Conservation (phyloP, 2,888 invertebrate genomes). For the Oligia strigilis region DNA sequence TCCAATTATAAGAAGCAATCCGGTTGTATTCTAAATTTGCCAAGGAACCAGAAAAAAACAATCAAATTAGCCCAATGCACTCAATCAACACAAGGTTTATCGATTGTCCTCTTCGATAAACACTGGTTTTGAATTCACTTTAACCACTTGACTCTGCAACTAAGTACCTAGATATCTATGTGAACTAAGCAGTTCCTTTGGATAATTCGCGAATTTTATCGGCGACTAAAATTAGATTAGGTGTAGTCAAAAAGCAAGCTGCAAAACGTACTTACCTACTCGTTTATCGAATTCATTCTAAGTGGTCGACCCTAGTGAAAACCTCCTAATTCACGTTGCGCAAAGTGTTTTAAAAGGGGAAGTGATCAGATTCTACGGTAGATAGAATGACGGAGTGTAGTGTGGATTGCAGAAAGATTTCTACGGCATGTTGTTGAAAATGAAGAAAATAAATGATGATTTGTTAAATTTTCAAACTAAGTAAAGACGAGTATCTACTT, state of each 20-base stretch:
- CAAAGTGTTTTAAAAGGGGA: background rate
- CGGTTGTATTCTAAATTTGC: conserved; percentile 12
- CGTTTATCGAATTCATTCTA: background rate
- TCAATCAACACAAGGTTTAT: conserved; percentile 16
- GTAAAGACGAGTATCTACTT: too few species aligned
- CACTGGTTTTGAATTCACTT: conserved; percentile 8
- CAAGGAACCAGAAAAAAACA: conserved; percentile 25
- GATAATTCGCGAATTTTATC: background rate
- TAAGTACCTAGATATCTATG: background rate
- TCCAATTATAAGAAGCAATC: conserved; percentile 3
- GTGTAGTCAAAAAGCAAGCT: background rate
- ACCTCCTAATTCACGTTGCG: background rate
- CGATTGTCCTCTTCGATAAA: conserved; percentile 6
- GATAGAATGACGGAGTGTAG: background rate
- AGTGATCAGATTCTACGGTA: background rate
- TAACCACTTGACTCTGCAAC: conserved; percentile 18
- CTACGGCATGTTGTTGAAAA: background rate
- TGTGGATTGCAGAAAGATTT: background rate
- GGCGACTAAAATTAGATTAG: conserved; percentile 1
- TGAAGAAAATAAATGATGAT: background rate
- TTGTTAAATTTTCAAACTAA: too few species aligned
- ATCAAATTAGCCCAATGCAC: conserved; percentile 18
- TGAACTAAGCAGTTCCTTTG: background rate
- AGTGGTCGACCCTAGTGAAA: conserved; percentile 6
- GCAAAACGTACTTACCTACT: background rate